These are phyloP conservation scores for Hormaphis cornu DNA, from an alignment of 1,140 invertebrate genomes.

Conservation along the genomic window DNA sequence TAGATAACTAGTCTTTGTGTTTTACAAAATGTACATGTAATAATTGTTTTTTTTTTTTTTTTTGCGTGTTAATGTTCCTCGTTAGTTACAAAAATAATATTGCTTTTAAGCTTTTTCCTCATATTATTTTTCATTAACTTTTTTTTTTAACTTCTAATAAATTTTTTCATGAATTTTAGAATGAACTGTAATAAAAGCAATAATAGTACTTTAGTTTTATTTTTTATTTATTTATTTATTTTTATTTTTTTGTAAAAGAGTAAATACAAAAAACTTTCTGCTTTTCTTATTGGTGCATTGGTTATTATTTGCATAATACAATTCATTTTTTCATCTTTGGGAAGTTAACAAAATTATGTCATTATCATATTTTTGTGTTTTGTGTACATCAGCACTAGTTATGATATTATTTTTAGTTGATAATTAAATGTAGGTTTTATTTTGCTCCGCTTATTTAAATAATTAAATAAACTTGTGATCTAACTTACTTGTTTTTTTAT, in stretches of 20 bases:
- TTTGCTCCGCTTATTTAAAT: constrained; percentile 25
- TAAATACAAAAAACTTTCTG: not conserved
- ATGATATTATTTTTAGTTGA: constrained; percentile 17
- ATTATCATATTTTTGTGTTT: constrained; percentile 2
- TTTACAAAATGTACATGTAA: constrained; percentile 17
- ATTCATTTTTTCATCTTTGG: constrained; percentile 1
- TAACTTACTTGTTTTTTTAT: not conserved
- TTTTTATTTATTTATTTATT: not conserved
- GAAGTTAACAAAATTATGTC: constrained; percentile 13
- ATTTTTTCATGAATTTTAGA: constrained; percentile 12
- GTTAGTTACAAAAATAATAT: constrained; percentile 30
- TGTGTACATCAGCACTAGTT: not conserved
- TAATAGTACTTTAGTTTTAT: constrained; percentile 19
- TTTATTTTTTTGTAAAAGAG: constrained; percentile 15
- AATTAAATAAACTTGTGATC: constrained; percentile 1
- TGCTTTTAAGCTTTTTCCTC: constrained; percentile 29
- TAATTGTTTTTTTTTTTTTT: constrained; percentile 22
- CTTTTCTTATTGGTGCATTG: constrained; percentile 24
- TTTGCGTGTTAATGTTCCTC: constrained; percentile 31
- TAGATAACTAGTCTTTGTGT: constrained; percentile 30
- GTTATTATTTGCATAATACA: constrained; percentile 11
- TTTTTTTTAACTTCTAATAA: constrained; percentile 5
- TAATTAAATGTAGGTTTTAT: constrained; percentile 28
- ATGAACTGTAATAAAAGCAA: constrained; percentile 13
- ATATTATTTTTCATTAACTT: not conserved